phyloP scores from a whole-genome alignment of 2,113 vertebrate genomes.

The Microtus richardsoni region DNA sequence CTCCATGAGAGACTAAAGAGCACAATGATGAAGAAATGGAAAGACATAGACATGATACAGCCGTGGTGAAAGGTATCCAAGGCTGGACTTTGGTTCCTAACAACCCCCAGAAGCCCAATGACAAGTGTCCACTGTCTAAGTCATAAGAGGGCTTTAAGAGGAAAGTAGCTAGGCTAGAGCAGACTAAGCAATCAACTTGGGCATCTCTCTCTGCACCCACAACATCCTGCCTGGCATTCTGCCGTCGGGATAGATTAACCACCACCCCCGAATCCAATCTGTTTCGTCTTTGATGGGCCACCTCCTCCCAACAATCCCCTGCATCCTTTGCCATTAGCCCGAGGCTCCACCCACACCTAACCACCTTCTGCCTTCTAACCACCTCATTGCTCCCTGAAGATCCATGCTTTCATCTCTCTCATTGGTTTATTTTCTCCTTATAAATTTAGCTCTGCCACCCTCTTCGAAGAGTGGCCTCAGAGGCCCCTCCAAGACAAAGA shows the following conservation, averaged over 20 bases:
- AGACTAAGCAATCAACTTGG: fast-evolving
- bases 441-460: background rate
- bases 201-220: background rate
- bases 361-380: background rate
- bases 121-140: background rate
- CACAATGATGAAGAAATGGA: background rate
- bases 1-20: background rate
- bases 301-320: background rate
- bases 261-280: background rate
- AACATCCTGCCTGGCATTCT: background rate
- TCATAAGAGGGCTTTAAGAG: background rate
- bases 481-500: background rate
- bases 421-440: background rate
- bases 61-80: background rate
- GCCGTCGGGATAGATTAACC: background rate
- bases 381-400: background rate
- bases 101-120: too few species aligned
- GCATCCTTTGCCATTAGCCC: fast-evolving
- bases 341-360: background rate
- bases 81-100: background rate
- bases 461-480: background rate
- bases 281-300: background rate
- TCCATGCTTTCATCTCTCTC: background rate
- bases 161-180: background rate
- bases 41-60: background rate